Evolutionary conservation across 2,888 invertebrate genomes (phyloP).

Genomic region (Lasioglossum calceatum): DNA sequence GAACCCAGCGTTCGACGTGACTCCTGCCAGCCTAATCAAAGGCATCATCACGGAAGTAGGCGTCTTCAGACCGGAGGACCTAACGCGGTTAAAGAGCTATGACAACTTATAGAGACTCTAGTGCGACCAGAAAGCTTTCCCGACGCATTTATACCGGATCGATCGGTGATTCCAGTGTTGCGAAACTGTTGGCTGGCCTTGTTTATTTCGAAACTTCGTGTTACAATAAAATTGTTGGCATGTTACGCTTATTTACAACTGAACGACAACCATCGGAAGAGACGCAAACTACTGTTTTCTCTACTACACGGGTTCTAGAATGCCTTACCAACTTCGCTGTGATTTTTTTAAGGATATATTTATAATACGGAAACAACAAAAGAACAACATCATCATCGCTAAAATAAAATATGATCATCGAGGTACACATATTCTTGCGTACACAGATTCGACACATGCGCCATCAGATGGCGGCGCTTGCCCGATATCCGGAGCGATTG

Average conservation of each 20-base stretch:
- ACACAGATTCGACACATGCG: neutral
- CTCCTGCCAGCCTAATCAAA: constrained; percentile 95
- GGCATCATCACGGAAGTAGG: constrained; percentile 98
- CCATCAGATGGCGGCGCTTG: constrained; percentile 39
- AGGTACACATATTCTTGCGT: constrained; percentile 6
- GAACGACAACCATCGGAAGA: constrained; percentile 25
- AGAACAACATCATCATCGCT: neutral
- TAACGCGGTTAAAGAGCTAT: constrained; percentile 71
- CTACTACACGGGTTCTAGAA: constrained; percentile 37
- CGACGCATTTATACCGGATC: constrained; percentile 43
- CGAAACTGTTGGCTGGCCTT: constrained; percentile 41
- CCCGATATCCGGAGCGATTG: neutral
- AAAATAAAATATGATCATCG: neutral
- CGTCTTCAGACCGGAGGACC: constrained; percentile 89
- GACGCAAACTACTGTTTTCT: neutral
- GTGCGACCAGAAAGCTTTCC: neutral
- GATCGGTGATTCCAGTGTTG: constrained; percentile 35
- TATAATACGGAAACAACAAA: constrained; percentile 25
- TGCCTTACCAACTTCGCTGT: constrained; percentile 57
- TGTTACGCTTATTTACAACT: constrained; percentile 54
- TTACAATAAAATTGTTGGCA: constrained; percentile 51
- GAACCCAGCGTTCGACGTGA: constrained; percentile 99
- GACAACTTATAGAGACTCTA: constrained; percentile 22
- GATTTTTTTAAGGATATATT: constrained; percentile 56
- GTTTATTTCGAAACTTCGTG: constrained; percentile 48